Percentiles rank a stretch among this genome's conserved stretches.
Evolutionary conservation across 2,797 vertebrate species (phyloP).

Genomic region (Crax fasciolata): DNA sequence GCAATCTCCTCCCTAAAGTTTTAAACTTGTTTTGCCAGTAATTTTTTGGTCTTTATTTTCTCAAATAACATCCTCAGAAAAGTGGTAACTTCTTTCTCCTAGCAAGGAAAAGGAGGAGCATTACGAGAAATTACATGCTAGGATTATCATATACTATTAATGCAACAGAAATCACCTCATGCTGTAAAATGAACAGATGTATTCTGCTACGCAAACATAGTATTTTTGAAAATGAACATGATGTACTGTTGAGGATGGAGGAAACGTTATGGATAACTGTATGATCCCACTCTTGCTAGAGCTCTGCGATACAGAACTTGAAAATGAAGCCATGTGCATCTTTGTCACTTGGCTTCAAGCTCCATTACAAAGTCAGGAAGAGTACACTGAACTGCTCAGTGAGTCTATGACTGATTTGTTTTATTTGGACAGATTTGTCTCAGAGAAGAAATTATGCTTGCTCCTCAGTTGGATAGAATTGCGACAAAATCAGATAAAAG

Average conservation of each 20-base stretch:
- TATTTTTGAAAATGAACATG: not conserved
- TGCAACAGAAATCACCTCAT: not conserved
- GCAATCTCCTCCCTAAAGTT: not conserved
- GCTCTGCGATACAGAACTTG: not conserved
- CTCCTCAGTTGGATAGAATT: not conserved
- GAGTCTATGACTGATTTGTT: slow-evolving; percentile 10
- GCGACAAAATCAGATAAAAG: not conserved
- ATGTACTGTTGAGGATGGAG: not conserved
- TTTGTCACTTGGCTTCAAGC: not conserved
- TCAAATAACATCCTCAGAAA: not conserved
- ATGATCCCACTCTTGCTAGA: not conserved
- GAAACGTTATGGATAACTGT: not conserved
- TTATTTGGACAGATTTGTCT: not conserved
- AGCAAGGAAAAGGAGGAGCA: not conserved
- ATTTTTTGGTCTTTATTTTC: not conserved
- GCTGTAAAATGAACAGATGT: not conserved
- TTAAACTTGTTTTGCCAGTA: not conserved
- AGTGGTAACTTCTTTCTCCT: not conserved
- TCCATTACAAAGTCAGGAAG: not conserved
- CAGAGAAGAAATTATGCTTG: not conserved
- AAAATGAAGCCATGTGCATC: not conserved
- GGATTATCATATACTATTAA: not conserved
- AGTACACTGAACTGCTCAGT: not conserved
- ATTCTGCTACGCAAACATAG: not conserved
- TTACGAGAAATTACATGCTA: not conserved